These are phyloP conservation scores for Miniopterus natalensis DNA, from an alignment of 2,113 vertebrate genomes.

Conservation along the genomic window DNA sequence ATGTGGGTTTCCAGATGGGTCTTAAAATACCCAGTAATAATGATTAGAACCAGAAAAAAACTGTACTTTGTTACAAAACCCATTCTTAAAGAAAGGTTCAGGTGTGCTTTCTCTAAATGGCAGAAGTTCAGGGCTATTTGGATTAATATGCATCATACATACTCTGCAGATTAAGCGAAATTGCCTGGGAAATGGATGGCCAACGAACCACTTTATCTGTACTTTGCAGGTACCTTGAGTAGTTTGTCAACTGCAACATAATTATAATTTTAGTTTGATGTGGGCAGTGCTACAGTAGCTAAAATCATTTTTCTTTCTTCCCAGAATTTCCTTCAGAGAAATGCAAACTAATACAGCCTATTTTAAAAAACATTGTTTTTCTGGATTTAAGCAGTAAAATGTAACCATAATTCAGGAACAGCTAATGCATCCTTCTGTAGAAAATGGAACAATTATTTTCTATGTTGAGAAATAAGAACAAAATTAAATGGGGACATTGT, in stretches of 20 bases:
- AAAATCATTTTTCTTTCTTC: slow-evolving; percentile 61
- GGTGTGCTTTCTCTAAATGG: not conserved
- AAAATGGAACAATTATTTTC: slow-evolving; percentile 5
- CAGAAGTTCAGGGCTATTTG: not conserved
- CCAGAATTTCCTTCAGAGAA: slow-evolving; percentile 9
- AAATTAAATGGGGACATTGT: slow-evolving; percentile 1
- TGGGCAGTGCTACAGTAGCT: slow-evolving; percentile 43
- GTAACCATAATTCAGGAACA: slow-evolving; percentile 13
- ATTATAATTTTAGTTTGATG: slow-evolving; percentile 70
- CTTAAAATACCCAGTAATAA: not conserved
- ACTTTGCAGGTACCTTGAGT: slow-evolving; percentile 74
- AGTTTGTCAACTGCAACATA: slow-evolving; percentile 61
- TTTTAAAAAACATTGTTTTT: slow-evolving; percentile 63
- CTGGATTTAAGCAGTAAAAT: slow-evolving; percentile 42
- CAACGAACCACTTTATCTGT: slow-evolving; percentile 80
- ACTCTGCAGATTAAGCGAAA: slow-evolving; percentile 69
- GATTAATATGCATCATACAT: slow-evolving; percentile 78
- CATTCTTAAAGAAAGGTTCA: not conserved
- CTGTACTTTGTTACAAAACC: not conserved
- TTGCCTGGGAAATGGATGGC: slow-evolving; percentile 67
- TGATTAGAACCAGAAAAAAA: slow-evolving; percentile 41
- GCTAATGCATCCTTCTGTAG: not conserved
- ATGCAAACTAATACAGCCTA: not conserved
- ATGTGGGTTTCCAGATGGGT: accelerated
- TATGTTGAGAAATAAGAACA: not conserved